Evolutionary conservation across 2,113 vertebrate species (phyloP), one percentile per base, ranked within the genome.

Genomic region (Donacobius atricapilla): DNA sequence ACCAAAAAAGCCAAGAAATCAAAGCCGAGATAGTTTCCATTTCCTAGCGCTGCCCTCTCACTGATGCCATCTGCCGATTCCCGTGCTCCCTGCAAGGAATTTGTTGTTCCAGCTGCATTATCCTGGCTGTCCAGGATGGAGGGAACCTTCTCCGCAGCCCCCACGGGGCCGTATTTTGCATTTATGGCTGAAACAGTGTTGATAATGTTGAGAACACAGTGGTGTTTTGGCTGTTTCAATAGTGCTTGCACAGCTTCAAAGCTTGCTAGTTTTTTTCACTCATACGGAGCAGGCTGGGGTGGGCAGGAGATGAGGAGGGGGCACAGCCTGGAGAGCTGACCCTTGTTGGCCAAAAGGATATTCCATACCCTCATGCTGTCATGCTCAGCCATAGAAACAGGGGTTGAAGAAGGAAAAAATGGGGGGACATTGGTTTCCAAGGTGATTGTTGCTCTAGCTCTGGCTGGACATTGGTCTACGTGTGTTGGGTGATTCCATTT

Each of bases 161-260:
- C 30, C 1, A 7, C 2, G 0, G 35, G 7, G 42, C 39, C 0
- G 0, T 25, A 19, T 30, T 77, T 60, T 51, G 54, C 2, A 0
- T 60, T 37, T 72, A 31, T 33, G 51, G 13, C 31, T 53, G 7
- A 18, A 73, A 8, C 64, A 33, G 7, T 0, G 8, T 23, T 40
- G 54, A 13, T 70, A 14, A 40, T 6, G 1, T 9, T 37, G 73
- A 22, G n/a, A 30, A 37, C 4, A 2, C 42, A 6, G 7, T 2
- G 4, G 10, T 40, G 64, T 51, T 84, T 40, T 58, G 64, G 31
- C 24, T 54, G 48, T 50, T 1, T 1, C 21, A 68, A 4, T 2
- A 24, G 37, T 22, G 54, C 40, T 60, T 5, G 19, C n/a, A 53
- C 27, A 40, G 65, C 31, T 69, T 47, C 69, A 33, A 11, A 47